phyloP scores from a whole-genome alignment of 2,113 vertebrate species.

The Eonycteris spelaea region DNA sequence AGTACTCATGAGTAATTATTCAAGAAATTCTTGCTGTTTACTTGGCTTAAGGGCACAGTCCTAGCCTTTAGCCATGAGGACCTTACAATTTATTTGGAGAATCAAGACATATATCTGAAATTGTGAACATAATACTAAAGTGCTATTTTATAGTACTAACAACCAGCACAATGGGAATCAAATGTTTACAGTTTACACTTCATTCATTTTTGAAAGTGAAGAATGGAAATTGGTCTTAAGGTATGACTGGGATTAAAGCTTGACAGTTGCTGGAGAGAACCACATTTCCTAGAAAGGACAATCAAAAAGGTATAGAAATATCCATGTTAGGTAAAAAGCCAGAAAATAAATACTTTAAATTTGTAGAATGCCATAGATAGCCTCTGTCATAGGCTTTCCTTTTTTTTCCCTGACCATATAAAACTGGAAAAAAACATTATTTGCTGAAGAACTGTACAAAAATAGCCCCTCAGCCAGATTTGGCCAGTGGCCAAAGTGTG shows the following conservation, averaged over 20 bases:
- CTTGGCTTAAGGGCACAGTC: neutral
- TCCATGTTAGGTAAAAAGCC: neutral
- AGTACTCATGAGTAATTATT: neutral
- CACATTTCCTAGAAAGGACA: neutral
- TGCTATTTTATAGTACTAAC: neutral
- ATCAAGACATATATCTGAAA: neutral
- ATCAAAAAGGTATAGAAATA: neutral
- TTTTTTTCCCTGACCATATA: neutral
- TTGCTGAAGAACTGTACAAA: neutral
- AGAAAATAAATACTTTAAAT: neutral
- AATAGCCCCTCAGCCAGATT: neutral
- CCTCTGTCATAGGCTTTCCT: neutral
- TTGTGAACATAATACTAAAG: rapidly evolving
- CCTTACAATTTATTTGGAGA: neutral
- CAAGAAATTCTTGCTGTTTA: neutral
- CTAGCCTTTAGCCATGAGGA: neutral
- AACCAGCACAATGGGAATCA: neutral
- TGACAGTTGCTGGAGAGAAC: neutral
- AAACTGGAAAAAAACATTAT: neutral
- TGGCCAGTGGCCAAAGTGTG: neutral
- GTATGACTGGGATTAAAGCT: neutral
- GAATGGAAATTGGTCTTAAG: neutral
- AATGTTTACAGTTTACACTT: neutral
- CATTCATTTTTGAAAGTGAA: neutral
- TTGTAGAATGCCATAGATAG: neutral